Base-by-base conservation (phyloP, 1,140 invertebrate species). In the Sinella curviseta region DNA sequence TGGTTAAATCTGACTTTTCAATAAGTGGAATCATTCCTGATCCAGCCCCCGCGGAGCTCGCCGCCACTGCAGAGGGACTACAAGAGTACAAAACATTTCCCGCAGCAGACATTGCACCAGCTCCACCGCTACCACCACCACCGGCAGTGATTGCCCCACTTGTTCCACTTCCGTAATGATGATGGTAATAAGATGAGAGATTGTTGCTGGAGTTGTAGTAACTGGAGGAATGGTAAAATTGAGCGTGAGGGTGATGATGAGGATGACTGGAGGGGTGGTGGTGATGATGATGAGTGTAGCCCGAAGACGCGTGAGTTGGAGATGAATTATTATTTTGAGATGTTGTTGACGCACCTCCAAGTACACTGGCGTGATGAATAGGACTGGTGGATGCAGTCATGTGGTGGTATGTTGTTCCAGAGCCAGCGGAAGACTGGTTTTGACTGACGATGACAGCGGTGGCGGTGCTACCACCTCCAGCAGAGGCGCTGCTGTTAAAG, bases 1-100 rank as follows among this genome's bases (percentile, higher is more conserved):
- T 82, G 14, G 82, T 82, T 33, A 82, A 30, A 54, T 82, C 82
- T 1, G 82, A 82, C 54, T 82, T 82, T 20, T 82, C 78, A n/a
- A 80, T 76, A 0, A 79, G 39, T 1, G 79, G 79, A 67, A 80
- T 76, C 48, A 78, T 77, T 57, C 73, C 65, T 4, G 78, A 20
- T 28, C 55, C 12, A 14, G 8, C 26, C 12, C 28, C n/a, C 14
- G n/a, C 39, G 28, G 78, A 35, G 36, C 73, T n/a, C n/a, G n/a
- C 73, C 4, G 26, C n/a, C 26, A 70, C 31, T 14, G 65, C 65
- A 3, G 65, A 70, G 30, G 65, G 65, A n/a, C 28, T 70, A n/a
- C 65, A 70, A 8, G 65, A 70, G 65, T 70, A 70, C 1, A 70
- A 30, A 33, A 70, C 65, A 70, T 70, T 70, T 33, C 65, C 65